These are phyloP conservation scores for Nyleta sp. DNA, from an alignment of 2,888 invertebrate genomes.

Conservation along the genomic window DNA sequence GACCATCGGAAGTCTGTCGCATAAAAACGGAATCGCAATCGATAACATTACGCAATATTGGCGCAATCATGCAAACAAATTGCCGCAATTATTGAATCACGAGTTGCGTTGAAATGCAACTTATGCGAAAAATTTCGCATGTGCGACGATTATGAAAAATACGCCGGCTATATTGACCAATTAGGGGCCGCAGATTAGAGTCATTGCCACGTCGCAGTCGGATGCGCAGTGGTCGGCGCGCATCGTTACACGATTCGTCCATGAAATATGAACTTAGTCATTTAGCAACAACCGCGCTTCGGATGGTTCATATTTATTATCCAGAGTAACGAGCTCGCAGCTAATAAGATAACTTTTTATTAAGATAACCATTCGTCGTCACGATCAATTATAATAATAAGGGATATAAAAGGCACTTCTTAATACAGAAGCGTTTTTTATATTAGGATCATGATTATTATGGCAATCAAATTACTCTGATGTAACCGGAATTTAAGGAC, in stretches of 20 bases:
- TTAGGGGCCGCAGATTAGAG: slow-evolving; percentile 19
- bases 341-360: slow-evolving; percentile 20
- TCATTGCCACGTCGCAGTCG: slow-evolving; percentile 18
- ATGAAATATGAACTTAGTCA: slow-evolving; percentile 25
- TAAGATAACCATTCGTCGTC: background rate
- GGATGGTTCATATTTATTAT: slow-evolving; percentile 19
- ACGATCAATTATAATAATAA: background rate
- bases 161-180: background rate
- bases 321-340: slow-evolving; percentile 5
- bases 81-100: too few species aligned
- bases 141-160: slow-evolving; percentile 4
- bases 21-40: too few species aligned
- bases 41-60: too few species aligned
- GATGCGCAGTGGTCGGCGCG: slow-evolving; percentile 17
- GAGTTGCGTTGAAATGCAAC: too few species aligned
- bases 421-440: too few species aligned
- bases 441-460: too few species aligned
- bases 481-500: too few species aligned
- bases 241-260: slow-evolving; percentile 27
- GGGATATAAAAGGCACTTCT: background rate
- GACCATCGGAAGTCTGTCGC: too few species aligned
- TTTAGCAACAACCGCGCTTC: slow-evolving; percentile 16
- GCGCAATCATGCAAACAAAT: too few species aligned
- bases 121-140: background rate
- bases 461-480: too few species aligned